Evolutionary conservation across 2,888 invertebrate genomes (phyloP), one percentile per base, ranked within the genome.

Genomic region (Parnassius glacialis): DNA sequence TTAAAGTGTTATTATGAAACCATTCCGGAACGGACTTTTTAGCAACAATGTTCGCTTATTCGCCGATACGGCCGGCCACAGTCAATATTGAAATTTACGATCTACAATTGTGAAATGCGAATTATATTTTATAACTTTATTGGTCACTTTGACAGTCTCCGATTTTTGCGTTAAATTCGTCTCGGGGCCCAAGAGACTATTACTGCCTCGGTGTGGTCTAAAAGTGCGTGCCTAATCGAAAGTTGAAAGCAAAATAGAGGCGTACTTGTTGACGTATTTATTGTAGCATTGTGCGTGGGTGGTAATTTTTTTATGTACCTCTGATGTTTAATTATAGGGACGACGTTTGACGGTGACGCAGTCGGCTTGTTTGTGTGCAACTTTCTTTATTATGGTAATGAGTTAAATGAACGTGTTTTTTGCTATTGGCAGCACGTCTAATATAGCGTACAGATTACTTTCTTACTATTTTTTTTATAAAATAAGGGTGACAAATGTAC

Each of bases 11-110:
- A 12, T n/a, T 45, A 11, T 53, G 53, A 12, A 11, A 10, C 73
- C 76, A 79, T 74, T 84, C 47, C 2, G 20, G 78, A 79, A 69
- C 74, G 64, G 45, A 61, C 41, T 59, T 61, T 64, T 60, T 56
- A 9, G 76, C 82, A 81, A 87, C 87, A 83, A 72, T 81, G 85
- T 87, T 64, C 61, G 58, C 56, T 65, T 68, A 62, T 68, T 65
- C 63, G 59, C 10, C 45, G 45, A 59, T 52, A 55, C 61, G 71
- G 67, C 70, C 71, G 68, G 74, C 74, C 80, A 74, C 76, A 76
- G 77, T 77, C 80, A 81, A 86, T 83, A 85, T 83, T 83, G 78
- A 83, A 83, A 86, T 88, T 87, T 87, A 87, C 76, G 81, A 81
- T 73, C 58, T n/a, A 25, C 74, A 80, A 80, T 84, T 84, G 83